These are phyloP conservation scores for Chelidonichthys spinosus DNA, from an alignment of 2,797 vertebrate species.

Conservation along the genomic window DNA sequence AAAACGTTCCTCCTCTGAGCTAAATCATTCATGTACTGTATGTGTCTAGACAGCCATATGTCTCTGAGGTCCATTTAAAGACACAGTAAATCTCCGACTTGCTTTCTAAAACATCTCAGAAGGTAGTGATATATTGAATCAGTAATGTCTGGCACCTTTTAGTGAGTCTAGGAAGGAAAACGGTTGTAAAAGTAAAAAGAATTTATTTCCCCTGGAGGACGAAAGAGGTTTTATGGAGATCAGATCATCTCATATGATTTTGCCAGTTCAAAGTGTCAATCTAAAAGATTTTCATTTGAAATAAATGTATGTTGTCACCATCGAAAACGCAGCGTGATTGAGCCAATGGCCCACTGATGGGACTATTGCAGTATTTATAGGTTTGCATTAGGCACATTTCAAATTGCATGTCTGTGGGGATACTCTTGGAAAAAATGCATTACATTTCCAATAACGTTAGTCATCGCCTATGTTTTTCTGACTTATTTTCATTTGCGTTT, in stretches of 20 bases:
- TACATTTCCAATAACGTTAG: too few relatives aligned
- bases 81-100: constrained; percentile 24
- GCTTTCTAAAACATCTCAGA: constrained; percentile 16
- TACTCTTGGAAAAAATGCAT: too few relatives aligned
- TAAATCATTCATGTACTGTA: constrained; percentile 11
- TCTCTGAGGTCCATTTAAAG: constrained; percentile 34
- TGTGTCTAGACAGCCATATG: constrained; percentile 33
- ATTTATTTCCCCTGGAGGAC: constrained; percentile 2
- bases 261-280: constrained; percentile 8
- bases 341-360: background rate
- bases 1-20: constrained; percentile 5
- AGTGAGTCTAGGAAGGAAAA: background rate
- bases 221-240: background rate
- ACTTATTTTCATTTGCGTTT: too few relatives aligned
- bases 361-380: background rate
- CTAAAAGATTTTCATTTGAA: background rate
- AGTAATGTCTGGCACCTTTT: constrained; percentile 6
- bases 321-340: background rate
- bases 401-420: background rate
- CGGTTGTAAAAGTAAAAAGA: background rate
- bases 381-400: background rate
- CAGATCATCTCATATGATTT: constrained; percentile 3
- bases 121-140: constrained; percentile 4
- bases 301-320: background rate
- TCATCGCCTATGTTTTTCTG: too few relatives aligned